These are phyloP conservation scores for Spea bombifrons DNA, from an alignment of 2,113 vertebrate genomes.

Conservation along the genomic window DNA sequence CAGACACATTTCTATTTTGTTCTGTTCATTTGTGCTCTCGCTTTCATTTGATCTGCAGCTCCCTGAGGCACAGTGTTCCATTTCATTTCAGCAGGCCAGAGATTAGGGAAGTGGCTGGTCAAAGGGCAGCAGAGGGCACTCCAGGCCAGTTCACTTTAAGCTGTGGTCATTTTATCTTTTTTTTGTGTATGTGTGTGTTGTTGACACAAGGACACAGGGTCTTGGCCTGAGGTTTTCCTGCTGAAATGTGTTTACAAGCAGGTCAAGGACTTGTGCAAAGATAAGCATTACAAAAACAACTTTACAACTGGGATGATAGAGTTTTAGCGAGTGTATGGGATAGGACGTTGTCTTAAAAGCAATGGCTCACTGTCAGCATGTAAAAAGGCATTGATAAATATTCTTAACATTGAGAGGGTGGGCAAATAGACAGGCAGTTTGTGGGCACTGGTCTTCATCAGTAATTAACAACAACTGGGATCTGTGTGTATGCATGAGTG, in stretches of 20 bases:
- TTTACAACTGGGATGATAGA: slow-evolving; percentile 69
- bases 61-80: slow-evolving; percentile 49
- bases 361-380: not conserved
- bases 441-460: too few species aligned
- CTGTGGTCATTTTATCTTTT: slow-evolving; percentile 88
- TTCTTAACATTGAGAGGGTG: too few species aligned
- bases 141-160: slow-evolving; percentile 90
- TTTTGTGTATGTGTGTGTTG: slow-evolving; percentile 56
- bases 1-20: not conserved
- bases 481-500: not conserved
- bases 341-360: too few species aligned
- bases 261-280: slow-evolving; percentile 96
- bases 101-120: slow-evolving; percentile 80
- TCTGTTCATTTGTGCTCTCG: not conserved
- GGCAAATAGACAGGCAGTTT: too few species aligned
- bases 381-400: not conserved
- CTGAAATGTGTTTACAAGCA: slow-evolving; percentile 90
- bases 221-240: slow-evolving; percentile 80
- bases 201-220: slow-evolving; percentile 86
- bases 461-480: too few species aligned
- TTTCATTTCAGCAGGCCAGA: slow-evolving; percentile 58
- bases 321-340: too few species aligned
- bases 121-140: slow-evolving; percentile 92
- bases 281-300: slow-evolving; percentile 93
- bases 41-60: slow-evolving; percentile 19